Evolutionary conservation across 2,797 vertebrate genomes (phyloP).

Genomic region (Meriones psammophilus): DNA sequence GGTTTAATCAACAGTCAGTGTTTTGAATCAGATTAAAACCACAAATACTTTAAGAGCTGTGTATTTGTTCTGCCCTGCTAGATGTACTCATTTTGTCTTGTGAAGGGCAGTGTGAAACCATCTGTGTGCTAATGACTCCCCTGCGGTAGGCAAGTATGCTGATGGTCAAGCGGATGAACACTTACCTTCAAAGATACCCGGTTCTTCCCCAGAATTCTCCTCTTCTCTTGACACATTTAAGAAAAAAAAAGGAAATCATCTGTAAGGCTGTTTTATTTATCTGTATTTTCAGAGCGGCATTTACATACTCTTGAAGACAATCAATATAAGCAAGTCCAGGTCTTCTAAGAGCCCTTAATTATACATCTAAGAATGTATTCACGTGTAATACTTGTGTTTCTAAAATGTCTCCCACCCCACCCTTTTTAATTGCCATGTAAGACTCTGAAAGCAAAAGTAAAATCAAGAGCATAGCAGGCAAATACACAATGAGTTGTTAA

Average conservation of each 20-base stretch:
- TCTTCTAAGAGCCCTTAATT: constrained; percentile 88
- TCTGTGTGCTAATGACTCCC: constrained; percentile 72
- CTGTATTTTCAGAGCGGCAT: constrained; percentile 83
- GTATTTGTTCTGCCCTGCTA: constrained; percentile 79
- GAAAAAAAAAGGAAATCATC: constrained; percentile 80
- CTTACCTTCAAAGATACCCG: constrained; percentile 76
- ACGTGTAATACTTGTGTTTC: constrained; percentile 89
- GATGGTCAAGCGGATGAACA: constrained; percentile 78
- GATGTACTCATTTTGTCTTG: constrained; percentile 58
- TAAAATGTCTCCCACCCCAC: constrained; percentile 74
- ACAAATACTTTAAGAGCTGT: constrained; percentile 75
- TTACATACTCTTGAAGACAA: constrained; percentile 85
- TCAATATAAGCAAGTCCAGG: constrained; percentile 87
- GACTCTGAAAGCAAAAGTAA: constrained; percentile 85
- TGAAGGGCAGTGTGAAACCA: constrained; percentile 73
- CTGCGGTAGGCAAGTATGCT: constrained; percentile 67
- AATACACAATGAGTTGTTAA: constrained; percentile 89
- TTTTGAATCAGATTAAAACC: constrained; percentile 82
- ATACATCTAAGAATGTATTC: constrained; percentile 85
- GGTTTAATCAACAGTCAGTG: constrained; percentile 77
- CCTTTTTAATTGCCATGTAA: constrained; percentile 87
- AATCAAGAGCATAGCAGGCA: constrained; percentile 87
- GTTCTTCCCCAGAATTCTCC: constrained; percentile 78
- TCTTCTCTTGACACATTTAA: constrained; percentile 76
- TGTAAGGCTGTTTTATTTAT: constrained; percentile 81